These are phyloP conservation scores for Hipparchia sbordonii DNA, from an alignment of 2,888 invertebrate genomes.

Conservation along the genomic window DNA sequence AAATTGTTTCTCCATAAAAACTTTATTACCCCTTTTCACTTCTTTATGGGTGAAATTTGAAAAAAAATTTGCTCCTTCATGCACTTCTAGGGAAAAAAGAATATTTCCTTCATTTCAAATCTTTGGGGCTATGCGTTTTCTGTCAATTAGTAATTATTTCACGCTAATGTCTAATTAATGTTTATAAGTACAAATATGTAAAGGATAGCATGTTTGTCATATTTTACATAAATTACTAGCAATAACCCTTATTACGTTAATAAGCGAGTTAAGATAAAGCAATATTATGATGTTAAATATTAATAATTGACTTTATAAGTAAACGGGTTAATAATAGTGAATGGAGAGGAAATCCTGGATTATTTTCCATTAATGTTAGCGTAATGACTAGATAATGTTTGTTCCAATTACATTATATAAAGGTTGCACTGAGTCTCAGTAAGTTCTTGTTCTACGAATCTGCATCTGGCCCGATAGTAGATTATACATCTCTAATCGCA, in stretches of 20 bases:
- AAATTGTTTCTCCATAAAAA: too few species aligned
- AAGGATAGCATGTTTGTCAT: background rate
- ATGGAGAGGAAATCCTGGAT: constrained; percentile 18
- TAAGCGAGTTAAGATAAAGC: background rate
- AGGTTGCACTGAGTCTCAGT: background rate
- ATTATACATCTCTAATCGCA: background rate
- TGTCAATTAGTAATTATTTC: too few species aligned
- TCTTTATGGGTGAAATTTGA: too few species aligned
- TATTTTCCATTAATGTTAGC: constrained; percentile 11
- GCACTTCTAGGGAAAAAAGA: too few species aligned
- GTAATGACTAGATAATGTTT: background rate
- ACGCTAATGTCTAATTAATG: too few species aligned
- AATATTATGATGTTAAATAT: background rate
- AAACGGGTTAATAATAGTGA: background rate
- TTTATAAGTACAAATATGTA: too few species aligned
- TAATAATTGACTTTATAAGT: constrained; percentile 7
- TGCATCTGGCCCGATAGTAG: background rate
- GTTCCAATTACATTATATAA: constrained; percentile 1
- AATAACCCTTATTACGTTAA: background rate
- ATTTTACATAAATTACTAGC: background rate
- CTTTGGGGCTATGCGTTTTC: too few species aligned
- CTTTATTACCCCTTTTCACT: too few species aligned
- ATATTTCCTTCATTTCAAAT: too few species aligned
- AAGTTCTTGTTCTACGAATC: too few species aligned
- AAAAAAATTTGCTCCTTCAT: too few species aligned